phyloP scores from a whole-genome alignment of 2,797 vertebrate species.

The Novumbra hubbsi region DNA sequence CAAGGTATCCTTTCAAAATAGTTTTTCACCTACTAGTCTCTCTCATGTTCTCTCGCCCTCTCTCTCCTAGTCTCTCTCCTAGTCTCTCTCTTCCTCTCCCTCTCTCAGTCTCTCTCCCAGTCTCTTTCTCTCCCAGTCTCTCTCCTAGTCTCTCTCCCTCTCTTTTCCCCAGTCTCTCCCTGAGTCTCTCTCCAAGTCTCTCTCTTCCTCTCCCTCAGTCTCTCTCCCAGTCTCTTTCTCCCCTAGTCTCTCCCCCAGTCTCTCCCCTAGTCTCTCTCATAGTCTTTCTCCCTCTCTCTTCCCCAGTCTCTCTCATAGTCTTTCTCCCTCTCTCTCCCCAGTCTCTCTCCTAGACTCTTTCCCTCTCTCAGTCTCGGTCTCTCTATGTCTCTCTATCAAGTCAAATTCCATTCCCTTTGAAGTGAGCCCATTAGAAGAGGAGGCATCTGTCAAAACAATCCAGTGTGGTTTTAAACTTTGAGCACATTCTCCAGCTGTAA shows the following conservation, averaged over 20 bases:
- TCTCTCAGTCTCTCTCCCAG: not conserved
- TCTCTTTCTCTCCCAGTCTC: not conserved
- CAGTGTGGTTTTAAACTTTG: slow-evolving; percentile 88
- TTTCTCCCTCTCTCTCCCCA: not conserved
- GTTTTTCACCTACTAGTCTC: slow-evolving; percentile 68
- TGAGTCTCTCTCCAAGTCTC: no score
- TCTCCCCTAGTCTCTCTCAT: not conserved
- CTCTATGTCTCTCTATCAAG: slow-evolving; percentile 52
- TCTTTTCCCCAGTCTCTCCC: no score
- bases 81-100: slow-evolving; percentile 42
- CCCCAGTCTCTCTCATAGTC: not conserved
- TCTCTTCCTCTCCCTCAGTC: no score
- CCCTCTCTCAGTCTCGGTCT: not conserved
- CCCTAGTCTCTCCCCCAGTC: no score
- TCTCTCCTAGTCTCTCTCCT: slow-evolving; percentile 34
- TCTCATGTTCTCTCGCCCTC: not conserved
- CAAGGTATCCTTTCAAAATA: slow-evolving; percentile 48
- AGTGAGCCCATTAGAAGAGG: slow-evolving; percentile 74
- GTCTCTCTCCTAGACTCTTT: not conserved
- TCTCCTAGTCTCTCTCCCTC: not conserved
- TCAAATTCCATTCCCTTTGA: slow-evolving; percentile 80
- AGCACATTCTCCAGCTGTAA: slow-evolving; percentile 92
- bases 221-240: no score
- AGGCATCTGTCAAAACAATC: slow-evolving; percentile 95
- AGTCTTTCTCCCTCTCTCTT: not conserved